These are phyloP conservation scores for Caenorhabditis sulstoni DNA, from an alignment of 2,888 invertebrate genomes.

Conservation along the genomic window DNA sequence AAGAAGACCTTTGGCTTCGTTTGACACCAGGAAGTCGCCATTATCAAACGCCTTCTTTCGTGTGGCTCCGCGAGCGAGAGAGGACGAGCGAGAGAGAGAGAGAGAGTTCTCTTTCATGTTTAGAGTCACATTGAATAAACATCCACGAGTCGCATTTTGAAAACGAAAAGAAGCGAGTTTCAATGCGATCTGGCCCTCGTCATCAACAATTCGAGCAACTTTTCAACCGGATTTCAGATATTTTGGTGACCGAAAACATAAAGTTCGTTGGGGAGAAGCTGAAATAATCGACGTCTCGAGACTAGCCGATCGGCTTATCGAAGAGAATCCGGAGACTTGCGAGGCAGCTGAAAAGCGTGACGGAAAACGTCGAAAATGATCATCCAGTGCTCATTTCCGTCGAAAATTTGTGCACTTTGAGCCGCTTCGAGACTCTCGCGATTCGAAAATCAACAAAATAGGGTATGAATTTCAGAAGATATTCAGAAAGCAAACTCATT, in stretches of 20 bases:
- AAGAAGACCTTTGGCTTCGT: constrained; percentile 17
- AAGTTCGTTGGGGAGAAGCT: too few relatives aligned
- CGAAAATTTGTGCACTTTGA: not conserved
- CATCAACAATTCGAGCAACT: too few relatives aligned
- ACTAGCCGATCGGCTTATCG: too few relatives aligned
- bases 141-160: constrained; percentile 6
- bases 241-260: too few relatives aligned
- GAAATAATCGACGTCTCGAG: too few relatives aligned
- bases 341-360: not conserved
- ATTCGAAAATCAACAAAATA: too few relatives aligned
- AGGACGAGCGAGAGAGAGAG: not conserved
- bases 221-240: too few relatives aligned
- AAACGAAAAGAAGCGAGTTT: too few relatives aligned
- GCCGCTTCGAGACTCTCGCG: not conserved
- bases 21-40: constrained; percentile 18
- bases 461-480: too few relatives aligned
- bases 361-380: not conserved
- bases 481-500: too few relatives aligned
- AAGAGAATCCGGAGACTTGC: too few relatives aligned
- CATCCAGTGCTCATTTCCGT: constrained; percentile 10
- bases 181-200: too few relatives aligned
- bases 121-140: constrained; percentile 7
- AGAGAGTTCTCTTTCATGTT: constrained; percentile 2
- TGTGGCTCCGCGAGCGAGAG: not conserved
- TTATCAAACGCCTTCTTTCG: not conserved